phyloP scores from a whole-genome alignment of 2,797 vertebrate genomes.

The Notolepis coatsorum region DNA sequence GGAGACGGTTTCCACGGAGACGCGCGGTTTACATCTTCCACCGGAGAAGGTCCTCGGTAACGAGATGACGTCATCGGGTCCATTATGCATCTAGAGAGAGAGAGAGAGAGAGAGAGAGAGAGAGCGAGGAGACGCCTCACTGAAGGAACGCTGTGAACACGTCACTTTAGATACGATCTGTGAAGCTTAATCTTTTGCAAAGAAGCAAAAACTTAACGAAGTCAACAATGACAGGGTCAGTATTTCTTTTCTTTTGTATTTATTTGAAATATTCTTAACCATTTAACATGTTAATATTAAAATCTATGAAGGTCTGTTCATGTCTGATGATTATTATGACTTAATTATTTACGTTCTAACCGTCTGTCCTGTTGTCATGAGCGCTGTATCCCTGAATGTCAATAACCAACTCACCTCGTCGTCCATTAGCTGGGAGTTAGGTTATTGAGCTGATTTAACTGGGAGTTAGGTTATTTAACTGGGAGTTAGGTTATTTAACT shows the following conservation, averaged over 20 bases:
- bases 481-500: no score
- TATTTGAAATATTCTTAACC: slow-evolving; percentile 62
- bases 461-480: no score
- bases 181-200: slow-evolving; percentile 59
- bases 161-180: slow-evolving; percentile 65
- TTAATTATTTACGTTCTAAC: slow-evolving; percentile 38
- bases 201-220: slow-evolving; percentile 42
- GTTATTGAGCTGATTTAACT: slow-evolving; percentile 15
- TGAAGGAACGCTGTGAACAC: slow-evolving; percentile 67
- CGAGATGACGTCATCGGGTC: slow-evolving; percentile 27
- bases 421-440: no score
- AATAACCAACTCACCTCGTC: slow-evolving; percentile 29
- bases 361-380: slow-evolving; percentile 30
- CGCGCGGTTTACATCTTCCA: slow-evolving; percentile 16
- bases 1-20: slow-evolving; percentile 17
- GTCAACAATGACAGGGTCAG: slow-evolving; percentile 47
- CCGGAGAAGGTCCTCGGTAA: slow-evolving; percentile 3
- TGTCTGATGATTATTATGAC: slow-evolving; percentile 29
- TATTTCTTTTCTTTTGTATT: slow-evolving; percentile 26
- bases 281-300: slow-evolving; percentile 52
- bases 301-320: slow-evolving; percentile 55
- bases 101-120: background rate
- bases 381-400: slow-evolving; percentile 46
- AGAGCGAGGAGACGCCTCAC: slow-evolving; percentile 26
- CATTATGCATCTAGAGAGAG: slow-evolving; percentile 37